Base-by-base conservation (phyloP, 2,888 invertebrate species). In the Drosophila gaucha region DNA sequence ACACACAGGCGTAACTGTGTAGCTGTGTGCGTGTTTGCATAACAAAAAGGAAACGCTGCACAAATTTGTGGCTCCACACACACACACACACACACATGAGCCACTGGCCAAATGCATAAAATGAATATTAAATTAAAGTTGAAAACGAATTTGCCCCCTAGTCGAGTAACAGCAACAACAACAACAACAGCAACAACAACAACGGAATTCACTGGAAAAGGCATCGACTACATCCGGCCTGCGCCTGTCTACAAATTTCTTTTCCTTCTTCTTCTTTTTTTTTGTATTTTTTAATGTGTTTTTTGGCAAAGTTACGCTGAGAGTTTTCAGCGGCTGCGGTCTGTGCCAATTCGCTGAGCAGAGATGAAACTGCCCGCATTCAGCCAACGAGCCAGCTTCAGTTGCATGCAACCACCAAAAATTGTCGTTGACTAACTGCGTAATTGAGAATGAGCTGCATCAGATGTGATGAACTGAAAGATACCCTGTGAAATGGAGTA, bases 51-150 rank as follows among this genome's bases (percentile, higher is more conserved):
- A 83, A 83, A 72, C 67, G 56, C 67, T 86, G 86, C 86, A 82
- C 86, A 82, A 86, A 83, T 80, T 82, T 86, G 84, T 83, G 70
- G 12, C 69, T 64, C 16, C 54, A 43, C 35, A 31, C 33, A 55
- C 36, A 35, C 36, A 52, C 14, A 35, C 3, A 12, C 18, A n/a
- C n/a, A 26, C n/a, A n/a, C 1, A 51, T 9, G 9, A 47, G 59
- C 67, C 54, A 64, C 44, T 80, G 80, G 74, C 80, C 84, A 86
- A 80, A 80, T 83, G 82, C 82, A 83, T 83, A 83, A 83, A 83
- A 83, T 83, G 86, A 83, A 83, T 83, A 83, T 86, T 83, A 83
- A 83, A 83, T 83, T 83, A 80, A 83, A 86, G 84, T 86, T 83
- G 82, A 78, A 84, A 83, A 80, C 78, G 74, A 83, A 84, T 80